Evolutionary conservation across 2,113 vertebrate genomes (phyloP), one percentile per base, ranked within the genome.

Genomic region (Neotoma lepida): DNA sequence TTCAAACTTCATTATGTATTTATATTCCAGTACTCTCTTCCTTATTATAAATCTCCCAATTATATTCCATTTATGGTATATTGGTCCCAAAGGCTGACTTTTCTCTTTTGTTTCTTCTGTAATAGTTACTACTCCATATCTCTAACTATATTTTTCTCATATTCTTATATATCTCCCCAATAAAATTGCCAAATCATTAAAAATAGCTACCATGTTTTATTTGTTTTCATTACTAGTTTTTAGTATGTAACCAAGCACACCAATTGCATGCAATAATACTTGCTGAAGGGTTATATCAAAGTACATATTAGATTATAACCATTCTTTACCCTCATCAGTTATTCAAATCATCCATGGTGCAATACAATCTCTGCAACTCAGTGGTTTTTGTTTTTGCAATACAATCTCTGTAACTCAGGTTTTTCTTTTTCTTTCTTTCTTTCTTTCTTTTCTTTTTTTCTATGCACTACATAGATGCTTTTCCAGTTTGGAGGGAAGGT

Each of bases 121-220:
- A 33, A 58, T 17, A 35, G 9, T 3, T 13, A 70, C 15, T 70
- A 14, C 54, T 39, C 33, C 30, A 9, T 58, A 58, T 68, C 64
- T 92, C 24, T n/a, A 22, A 95, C 13, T 70, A 4, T 39, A 81
- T 70, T 92, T 91, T 73, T 77, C 46, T 88, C 73, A 22, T 66
- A 5, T 70, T 81, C 63, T 54, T 90, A 44, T 54, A 68, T 90
- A 17, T 78, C 17, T 73, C 68, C 3, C 93, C 73, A 71, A 71
- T 89, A 94, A 92, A 90, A 14, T 78, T 87, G 22, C 15, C 22
- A 76, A 30, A 66, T 71, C n/a, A 39, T 86, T 91, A 20, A 93
- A 33, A 30, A 61, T 73, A 84, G 35, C 2, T 22, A 10, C 17
- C 17, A 28, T 74, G 14, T 87, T 91, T 91, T 86, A 82, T 71